A percentile compares a stretch with the other conserved stretches of the same genome.
These are phyloP conservation scores for Discoglossus pictus DNA, from an alignment of 2,797 vertebrate species.

Conservation along the genomic window DNA sequence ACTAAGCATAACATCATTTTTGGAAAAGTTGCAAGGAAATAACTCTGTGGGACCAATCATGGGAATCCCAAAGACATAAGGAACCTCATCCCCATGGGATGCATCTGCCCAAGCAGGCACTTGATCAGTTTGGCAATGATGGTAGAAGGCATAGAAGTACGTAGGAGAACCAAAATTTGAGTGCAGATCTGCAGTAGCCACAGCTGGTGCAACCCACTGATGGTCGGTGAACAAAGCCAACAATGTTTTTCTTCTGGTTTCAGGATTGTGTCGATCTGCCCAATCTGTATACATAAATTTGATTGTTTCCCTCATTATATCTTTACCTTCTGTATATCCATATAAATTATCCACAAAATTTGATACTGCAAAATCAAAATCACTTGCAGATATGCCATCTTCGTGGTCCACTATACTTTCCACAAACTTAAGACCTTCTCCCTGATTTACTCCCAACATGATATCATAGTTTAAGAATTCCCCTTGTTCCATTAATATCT, in stretches of 20 bases:
- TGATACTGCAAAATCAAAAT: slow-evolving; percentile 98
- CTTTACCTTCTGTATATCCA: slow-evolving; percentile 97
- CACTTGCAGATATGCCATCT: slow-evolving; percentile 96
- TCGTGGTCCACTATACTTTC: slow-evolving; percentile 98
- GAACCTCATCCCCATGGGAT: slow-evolving; percentile 96
- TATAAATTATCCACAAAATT: slow-evolving; percentile 98
- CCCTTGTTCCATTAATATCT: slow-evolving; percentile 98
- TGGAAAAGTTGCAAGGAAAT: slow-evolving; percentile 98
- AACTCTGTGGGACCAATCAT: slow-evolving; percentile 98
- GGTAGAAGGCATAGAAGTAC: slow-evolving; percentile 98
- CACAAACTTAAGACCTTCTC: slow-evolving; percentile 96
- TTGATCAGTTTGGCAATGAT: slow-evolving; percentile 99
- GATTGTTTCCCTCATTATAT: slow-evolving; percentile 95
- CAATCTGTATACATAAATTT: slow-evolving; percentile 99
- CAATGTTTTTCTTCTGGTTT: slow-evolving; percentile 93
- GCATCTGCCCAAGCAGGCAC: slow-evolving; percentile 98
- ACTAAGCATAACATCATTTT: slow-evolving; percentile 98
- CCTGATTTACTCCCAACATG: slow-evolving; percentile 98
- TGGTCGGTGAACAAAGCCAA: slow-evolving; percentile 97
- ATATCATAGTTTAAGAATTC: slow-evolving; percentile 99
- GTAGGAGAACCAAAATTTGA: slow-evolving; percentile 98
- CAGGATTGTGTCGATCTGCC: slow-evolving; percentile 96
- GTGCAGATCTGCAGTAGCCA: slow-evolving; percentile 97
- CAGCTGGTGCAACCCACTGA: slow-evolving; percentile 97
- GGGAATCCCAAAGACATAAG: slow-evolving; percentile 94